Base-by-base conservation (phyloP, 2,113 vertebrate genomes). In the Rhizomys pruinosus region DNA sequence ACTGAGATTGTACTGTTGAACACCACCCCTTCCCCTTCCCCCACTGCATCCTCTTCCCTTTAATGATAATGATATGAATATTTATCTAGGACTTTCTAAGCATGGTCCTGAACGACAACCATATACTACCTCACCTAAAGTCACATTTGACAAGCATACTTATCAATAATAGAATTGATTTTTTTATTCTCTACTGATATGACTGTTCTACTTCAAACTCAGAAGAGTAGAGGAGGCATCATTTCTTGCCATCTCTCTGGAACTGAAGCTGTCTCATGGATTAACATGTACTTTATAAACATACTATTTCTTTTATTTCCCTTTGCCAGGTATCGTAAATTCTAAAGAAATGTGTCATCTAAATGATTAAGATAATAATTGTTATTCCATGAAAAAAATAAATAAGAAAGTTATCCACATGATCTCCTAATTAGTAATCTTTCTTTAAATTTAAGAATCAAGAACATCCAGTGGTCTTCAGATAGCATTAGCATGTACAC, bases 271-370 rank as follows among this genome's bases (percentile, higher is more conserved):
- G 47, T 17, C 63, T 42, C 39, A 42, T 23, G 47, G n/a, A n/a
- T 79, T 23, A 57, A 34, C 47, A 79, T 34, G 11, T 69, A 23
- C 20, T 66, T 79, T 79, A n/a, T 11, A 79, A 89, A 57, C 29
- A 39, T 77, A 42, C 32, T 88, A 64, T 89, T 79, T 79, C 52
- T 79, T 89, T 87, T 63, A 57, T 63, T 68, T 89, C 74, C 69
- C n/a, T n/a, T n/a, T n/a, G n/a, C n/a, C n/a, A n/a, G n/a, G n/a
- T n/a, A n/a, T n/a, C n/a, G n/a, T n/a, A 89, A 89, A 39, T 72
- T 59, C 68, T 72, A 29, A 74, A 44, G 37, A 47, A 64, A 55
- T 69, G 25, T 42, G 13, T 47, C 3, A 34, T 42, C 20, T 44
- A 47, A 63, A 61, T n/a, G 20, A 63, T 39, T 15, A 55, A 68